Base-by-base conservation (phyloP, 1,140 invertebrate genomes). In the Anoplolepis gracilipes region DNA sequence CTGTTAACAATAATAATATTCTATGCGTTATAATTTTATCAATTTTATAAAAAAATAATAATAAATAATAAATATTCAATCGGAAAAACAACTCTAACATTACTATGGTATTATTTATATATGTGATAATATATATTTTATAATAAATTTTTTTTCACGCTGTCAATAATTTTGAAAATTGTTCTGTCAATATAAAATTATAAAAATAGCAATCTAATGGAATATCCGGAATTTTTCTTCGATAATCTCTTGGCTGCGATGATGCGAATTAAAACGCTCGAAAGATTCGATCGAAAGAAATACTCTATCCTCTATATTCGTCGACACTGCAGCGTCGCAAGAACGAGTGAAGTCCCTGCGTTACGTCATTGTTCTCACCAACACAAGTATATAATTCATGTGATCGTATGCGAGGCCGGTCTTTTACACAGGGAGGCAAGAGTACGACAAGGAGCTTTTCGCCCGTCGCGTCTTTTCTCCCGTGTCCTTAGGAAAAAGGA, bases 401-500 rank as follows among this genome's bases (percentile, higher is more conserved):
- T 57, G 62, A 86, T 42, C 61, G 76, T 72, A 53, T 22, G n/a
- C 4, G 42, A 11, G 62, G 13, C 19, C n/a, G 55, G 69, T 76
- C 64, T 84, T 82, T 75, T 88, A 75, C 61, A 84, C 57, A 75
- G 13, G 25, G 46, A 53, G 49, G 33, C 22, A 57, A 36, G n/a
- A n/a, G 53, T 33, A 64, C 62, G 30, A 81, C 55, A 73, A 84
- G 42, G n/a, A 39, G 75, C 62, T 78, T 86, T 76, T 86, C 64
- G 73, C n/a, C 64, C 75, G 42, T 65, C 67, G 78, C 69, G 61
- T 78, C 61, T 59, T 79, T 72, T 64, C 22, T 36, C 42, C 42
- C 65, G 69, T 84, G 85, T 90, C 85, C 69, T 87, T 79, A 55
- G 57, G 61, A 85, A 86, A 72, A 88, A 90, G 86, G 82, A 84